Percentiles rank a stretch among this genome's conserved stretches.
These are phyloP conservation scores for Bombus waltoni DNA, from an alignment of 1,140 invertebrate genomes.

Conservation along the genomic window DNA sequence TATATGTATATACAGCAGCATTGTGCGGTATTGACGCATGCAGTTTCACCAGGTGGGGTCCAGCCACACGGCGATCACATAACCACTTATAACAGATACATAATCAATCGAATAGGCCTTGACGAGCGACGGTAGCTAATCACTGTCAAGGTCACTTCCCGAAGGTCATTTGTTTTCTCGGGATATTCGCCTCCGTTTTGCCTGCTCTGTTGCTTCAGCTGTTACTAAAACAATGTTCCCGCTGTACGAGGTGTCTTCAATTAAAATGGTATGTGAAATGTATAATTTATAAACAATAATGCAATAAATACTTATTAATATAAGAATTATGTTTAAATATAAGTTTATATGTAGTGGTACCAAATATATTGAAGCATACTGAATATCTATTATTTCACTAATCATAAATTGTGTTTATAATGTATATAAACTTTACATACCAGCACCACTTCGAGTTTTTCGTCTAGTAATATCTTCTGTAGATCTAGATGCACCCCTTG, in stretches of 20 bases:
- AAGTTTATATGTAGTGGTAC: background rate
- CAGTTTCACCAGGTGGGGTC: constrained; percentile 81
- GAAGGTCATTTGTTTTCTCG: constrained; percentile 83
- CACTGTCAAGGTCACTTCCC: constrained; percentile 83
- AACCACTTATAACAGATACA: constrained; percentile 78
- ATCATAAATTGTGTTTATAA: background rate
- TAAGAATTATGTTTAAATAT: constrained; percentile 27
- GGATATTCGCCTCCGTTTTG: constrained; percentile 82
- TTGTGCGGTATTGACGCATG: constrained; percentile 80
- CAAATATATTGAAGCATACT: background rate
- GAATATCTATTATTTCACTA: constrained; percentile 1
- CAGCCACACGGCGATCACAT: constrained; percentile 80
- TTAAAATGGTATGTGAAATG: constrained; percentile 72
- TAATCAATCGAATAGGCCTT: constrained; percentile 80
- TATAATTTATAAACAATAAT: constrained; percentile 32
- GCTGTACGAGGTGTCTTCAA: constrained; percentile 81
- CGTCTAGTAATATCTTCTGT: constrained; percentile 81
- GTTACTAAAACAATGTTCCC: constrained; percentile 83
- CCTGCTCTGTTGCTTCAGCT: constrained; percentile 81
- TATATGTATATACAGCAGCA: constrained; percentile 71
- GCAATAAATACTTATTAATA: constrained; percentile 21
- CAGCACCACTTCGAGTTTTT: constrained; percentile 82
- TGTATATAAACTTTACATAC: constrained; percentile 72
- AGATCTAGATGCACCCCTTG: constrained; percentile 80
- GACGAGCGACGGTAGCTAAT: constrained; percentile 83